These are phyloP conservation scores for Stenotaenia linearis DNA, from an alignment of 2,888 invertebrate genomes.

Conservation along the genomic window DNA sequence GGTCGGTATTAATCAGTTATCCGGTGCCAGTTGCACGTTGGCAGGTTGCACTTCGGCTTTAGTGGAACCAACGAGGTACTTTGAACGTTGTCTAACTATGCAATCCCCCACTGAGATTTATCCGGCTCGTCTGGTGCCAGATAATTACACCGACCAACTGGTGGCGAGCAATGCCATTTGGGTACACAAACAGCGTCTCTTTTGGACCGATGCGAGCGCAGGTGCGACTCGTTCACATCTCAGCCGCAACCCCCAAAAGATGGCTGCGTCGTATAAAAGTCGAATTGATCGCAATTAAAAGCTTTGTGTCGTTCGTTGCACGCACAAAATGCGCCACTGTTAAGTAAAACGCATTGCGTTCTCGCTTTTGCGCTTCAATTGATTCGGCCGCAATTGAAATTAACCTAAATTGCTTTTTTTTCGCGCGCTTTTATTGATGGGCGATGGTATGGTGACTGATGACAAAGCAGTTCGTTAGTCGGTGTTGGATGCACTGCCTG, in stretches of 20 bases:
- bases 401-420: too few species aligned
- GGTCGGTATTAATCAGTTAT: not conserved
- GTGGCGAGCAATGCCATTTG: slow-evolving; percentile 6
- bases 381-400: not conserved
- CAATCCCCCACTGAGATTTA: not conserved
- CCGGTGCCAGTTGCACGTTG: not conserved
- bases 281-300: slow-evolving; percentile 23
- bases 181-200: not conserved
- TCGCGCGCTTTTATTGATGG: too few species aligned
- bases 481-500: not conserved
- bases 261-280: slow-evolving; percentile 10
- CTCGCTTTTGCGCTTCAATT: not conserved
- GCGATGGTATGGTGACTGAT: not conserved
- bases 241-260: slow-evolving; percentile 11
- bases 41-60: slow-evolving; percentile 4
- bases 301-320: not conserved
- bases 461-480: not conserved
- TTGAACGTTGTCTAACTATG: not conserved
- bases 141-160: slow-evolving; percentile 26
- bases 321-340: not conserved
- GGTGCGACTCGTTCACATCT: slow-evolving; percentile 10
- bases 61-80: not conserved
- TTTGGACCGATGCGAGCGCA: not conserved
- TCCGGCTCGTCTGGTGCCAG: slow-evolving; percentile 1
- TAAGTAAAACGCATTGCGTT: not conserved